A percentile compares a stretch with the other conserved stretches of the same genome.
phyloP scores from a whole-genome alignment of 1,140 invertebrate genomes.

The Plodia interpunctella region DNA sequence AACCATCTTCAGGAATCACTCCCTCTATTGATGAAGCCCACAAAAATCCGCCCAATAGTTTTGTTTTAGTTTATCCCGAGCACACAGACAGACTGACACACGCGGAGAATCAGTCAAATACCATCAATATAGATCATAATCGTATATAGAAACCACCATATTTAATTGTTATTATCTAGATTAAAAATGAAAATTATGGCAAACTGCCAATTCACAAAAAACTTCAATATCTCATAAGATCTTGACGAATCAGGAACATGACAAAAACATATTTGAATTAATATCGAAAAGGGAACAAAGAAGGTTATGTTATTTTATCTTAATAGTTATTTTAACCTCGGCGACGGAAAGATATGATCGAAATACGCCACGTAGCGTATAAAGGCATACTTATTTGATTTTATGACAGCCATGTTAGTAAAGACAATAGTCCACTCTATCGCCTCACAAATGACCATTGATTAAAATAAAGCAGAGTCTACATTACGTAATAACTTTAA shows the following conservation, averaged over 20 bases:
- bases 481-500: background rate
- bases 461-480: conserved; percentile 4
- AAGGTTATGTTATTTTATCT: background rate
- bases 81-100: too few relatives aligned
- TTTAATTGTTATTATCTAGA: too few relatives aligned
- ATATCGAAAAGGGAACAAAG: conserved; percentile 3
- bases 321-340: conserved; percentile 6
- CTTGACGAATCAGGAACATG: background rate
- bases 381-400: conserved; percentile 7
- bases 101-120: too few relatives aligned
- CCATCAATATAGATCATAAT: too few relatives aligned
- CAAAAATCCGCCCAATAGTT: too few relatives aligned
- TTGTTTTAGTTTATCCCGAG: background rate
- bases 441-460: conserved; percentile 3
- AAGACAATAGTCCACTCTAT: background rate
- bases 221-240: background rate
- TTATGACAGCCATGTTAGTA: conserved; percentile 4
- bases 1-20: too few relatives aligned
- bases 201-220: background rate
- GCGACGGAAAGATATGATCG: background rate
- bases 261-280: background rate
- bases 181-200: too few relatives aligned
- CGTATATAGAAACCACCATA: too few relatives aligned
- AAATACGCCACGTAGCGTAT: background rate
- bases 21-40: too few relatives aligned